Evolutionary conservation across 1,140 invertebrate species (phyloP).

Genomic region (Lucilia sericata): DNA sequence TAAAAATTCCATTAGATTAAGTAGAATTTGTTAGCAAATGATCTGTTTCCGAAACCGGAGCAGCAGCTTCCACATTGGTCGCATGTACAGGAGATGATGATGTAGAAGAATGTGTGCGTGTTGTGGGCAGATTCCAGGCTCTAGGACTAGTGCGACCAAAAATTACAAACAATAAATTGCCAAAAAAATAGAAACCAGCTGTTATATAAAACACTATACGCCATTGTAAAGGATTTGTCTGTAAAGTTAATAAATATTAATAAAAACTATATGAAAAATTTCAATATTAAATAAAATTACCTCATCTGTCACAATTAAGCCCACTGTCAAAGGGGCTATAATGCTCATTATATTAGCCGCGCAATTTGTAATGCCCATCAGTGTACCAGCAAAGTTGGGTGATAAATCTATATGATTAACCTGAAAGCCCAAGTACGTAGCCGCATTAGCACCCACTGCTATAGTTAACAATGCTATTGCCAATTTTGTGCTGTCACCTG

Average conservation of each 20-base stretch:
- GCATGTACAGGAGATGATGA: background rate
- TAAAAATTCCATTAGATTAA: background rate
- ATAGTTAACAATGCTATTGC: conserved; percentile 75
- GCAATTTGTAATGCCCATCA: conserved; percentile 81
- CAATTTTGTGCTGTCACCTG: conserved; percentile 69
- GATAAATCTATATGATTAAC: conserved; percentile 81
- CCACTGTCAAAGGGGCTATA: conserved; percentile 76
- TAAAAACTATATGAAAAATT: background rate
- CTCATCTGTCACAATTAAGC: conserved; percentile 74
- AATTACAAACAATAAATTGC: conserved; percentile 77
- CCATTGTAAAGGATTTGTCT: conserved; percentile 75
- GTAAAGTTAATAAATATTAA: conserved; percentile 35
- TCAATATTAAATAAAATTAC: conserved; percentile 66
- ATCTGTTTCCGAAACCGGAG: conserved; percentile 6
- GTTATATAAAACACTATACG: conserved; percentile 81
- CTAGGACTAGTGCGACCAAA: conserved; percentile 75
- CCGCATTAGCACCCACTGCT: conserved; percentile 83
- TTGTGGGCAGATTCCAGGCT: conserved; percentile 72
- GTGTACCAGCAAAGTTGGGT: conserved; percentile 81
- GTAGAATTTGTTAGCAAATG: conserved; percentile 5
- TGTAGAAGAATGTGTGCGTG: background rate
- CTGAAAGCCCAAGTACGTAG: conserved; percentile 79
- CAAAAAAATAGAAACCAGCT: conserved; percentile 76
- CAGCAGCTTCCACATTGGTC: background rate
- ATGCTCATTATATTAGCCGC: conserved; percentile 80